Evolutionary conservation across 2,888 invertebrate species (phyloP).

Genomic region (Watsonalla binaria): DNA sequence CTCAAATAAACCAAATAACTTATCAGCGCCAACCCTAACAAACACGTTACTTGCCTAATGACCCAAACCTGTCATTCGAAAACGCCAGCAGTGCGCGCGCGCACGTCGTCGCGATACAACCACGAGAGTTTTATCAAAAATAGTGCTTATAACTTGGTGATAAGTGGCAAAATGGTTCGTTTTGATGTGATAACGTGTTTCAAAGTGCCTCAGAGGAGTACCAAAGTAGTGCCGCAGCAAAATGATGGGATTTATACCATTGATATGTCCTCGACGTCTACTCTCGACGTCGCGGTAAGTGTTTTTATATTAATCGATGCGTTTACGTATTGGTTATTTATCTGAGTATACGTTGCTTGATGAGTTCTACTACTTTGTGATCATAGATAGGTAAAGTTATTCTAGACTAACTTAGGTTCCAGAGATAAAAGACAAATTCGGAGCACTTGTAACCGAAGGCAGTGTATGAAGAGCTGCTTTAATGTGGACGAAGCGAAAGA

Average conservation of each 20-base stretch:
- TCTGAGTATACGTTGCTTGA: no score
- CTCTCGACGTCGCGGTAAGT: conserved; percentile 65
- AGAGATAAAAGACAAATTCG: no score
- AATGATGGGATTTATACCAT: conserved; percentile 61
- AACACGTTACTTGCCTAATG: conserved; percentile 43
- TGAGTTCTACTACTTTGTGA: no score
- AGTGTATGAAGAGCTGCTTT: no score
- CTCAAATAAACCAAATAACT: no score
- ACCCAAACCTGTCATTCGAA: conserved; percentile 63
- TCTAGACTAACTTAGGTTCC: no score
- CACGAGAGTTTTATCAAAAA: conserved; percentile 7
- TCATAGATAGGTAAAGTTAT: no score
- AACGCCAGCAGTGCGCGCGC: conserved; percentile 46
- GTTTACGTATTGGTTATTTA: no score
- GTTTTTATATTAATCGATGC: conserved; percentile 9
- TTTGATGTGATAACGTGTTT: conserved; percentile 59
- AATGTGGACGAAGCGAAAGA: no score
- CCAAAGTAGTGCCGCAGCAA: conserved; percentile 57
- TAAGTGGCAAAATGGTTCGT: conserved; percentile 51
- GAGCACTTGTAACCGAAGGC: no score
- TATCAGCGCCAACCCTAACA: conserved; percentile 32
- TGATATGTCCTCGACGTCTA: conserved; percentile 60
- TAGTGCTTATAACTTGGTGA: not conserved
- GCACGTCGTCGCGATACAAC: conserved; percentile 38
- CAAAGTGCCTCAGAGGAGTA: conserved; percentile 48